Evolutionary conservation across 2,113 vertebrate genomes (phyloP).

Genomic region (Odobenus rosmarus): DNA sequence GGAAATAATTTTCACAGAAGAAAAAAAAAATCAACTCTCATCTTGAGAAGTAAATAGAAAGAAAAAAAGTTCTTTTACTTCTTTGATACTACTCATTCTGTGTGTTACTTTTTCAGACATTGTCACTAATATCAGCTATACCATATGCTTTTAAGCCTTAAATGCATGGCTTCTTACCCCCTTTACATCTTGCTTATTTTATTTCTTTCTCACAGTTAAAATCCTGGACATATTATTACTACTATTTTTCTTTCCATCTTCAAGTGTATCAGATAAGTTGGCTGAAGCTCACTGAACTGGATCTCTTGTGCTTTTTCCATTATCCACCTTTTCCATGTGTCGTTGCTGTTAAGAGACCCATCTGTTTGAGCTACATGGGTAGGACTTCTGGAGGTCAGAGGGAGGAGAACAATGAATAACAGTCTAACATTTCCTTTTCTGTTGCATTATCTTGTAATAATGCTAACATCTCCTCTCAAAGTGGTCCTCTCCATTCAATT

Average conservation of each 20-base stretch:
- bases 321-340: background rate
- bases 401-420: background rate
- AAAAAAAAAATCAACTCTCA: background rate
- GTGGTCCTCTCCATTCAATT: background rate
- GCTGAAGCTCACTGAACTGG: background rate
- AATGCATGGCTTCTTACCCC: background rate
- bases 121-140: background rate
- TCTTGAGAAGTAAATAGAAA: background rate
- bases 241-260: background rate
- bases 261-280: background rate
- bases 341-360: background rate
- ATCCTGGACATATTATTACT: background rate
- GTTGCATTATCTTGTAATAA: background rate
- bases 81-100: background rate
- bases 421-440: background rate
- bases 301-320: background rate
- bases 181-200: background rate
- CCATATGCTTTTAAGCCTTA: background rate
- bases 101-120: background rate
- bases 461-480: background rate
- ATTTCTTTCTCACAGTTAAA: background rate
- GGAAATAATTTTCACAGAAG: background rate
- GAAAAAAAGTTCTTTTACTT: background rate
- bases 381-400: background rate
- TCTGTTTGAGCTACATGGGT: background rate